A percentile compares a stretch with the other conserved stretches of the same genome.
These are phyloP conservation scores for Napeogenes sylphis DNA, from an alignment of 2,888 invertebrate genomes.

Conservation along the genomic window DNA sequence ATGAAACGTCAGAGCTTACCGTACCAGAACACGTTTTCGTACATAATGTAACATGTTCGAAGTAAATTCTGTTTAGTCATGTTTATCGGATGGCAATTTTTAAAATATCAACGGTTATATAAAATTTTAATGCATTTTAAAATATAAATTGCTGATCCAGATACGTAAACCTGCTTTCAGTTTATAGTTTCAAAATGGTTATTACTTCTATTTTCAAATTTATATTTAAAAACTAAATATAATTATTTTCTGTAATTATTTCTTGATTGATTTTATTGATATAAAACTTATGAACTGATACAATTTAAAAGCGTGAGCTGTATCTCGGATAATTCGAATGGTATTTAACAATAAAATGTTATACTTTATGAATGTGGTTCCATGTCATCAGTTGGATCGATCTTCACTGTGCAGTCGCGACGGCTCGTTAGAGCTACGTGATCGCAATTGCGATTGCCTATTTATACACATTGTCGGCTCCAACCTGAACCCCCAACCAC, in stretches of 20 bases:
- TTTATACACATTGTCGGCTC: slow-evolving; percentile 71
- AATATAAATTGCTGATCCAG: no score
- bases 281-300: no score
- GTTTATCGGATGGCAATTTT: slow-evolving; percentile 28
- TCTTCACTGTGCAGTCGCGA: slow-evolving; percentile 58
- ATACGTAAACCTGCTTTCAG: no score
- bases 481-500: slow-evolving; percentile 48
- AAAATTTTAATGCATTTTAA: no score
- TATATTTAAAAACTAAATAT: no score
- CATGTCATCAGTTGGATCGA: slow-evolving; percentile 56
- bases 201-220: no score
- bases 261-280: not conserved
- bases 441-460: slow-evolving; percentile 72
- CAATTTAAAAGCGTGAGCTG: no score
- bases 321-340: no score
- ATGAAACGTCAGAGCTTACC: slow-evolving; percentile 60
- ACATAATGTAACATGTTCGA: slow-evolving; percentile 41
- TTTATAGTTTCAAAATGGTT: no score
- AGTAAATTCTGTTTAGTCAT: slow-evolving; percentile 31
- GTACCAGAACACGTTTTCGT: slow-evolving; percentile 39
- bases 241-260: not conserved
- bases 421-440: slow-evolving; percentile 73
- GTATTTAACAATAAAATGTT: not conserved
- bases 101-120: not conserved
- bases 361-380: slow-evolving; percentile 30